Evolutionary conservation across 2,888 invertebrate genomes (phyloP), one percentile per base, ranked within the genome.

Genomic region (Lottia gigantea): DNA sequence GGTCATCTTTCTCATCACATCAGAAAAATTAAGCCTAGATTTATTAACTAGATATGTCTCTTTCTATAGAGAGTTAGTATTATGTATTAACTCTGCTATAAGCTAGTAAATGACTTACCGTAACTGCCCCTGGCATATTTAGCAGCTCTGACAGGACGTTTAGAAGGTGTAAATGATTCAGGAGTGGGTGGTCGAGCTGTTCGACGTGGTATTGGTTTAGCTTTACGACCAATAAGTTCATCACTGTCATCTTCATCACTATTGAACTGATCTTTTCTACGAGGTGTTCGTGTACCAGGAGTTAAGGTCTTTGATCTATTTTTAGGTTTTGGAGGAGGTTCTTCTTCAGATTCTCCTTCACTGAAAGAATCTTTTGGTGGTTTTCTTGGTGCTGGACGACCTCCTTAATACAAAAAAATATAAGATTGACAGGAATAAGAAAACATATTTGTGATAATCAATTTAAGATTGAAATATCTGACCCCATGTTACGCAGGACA

Each of bases 121-220:
- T 84, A 84, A 67, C 83, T 84, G 66, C 78, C 82, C 67, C 81
- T 71, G 62, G 82, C 80, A 47, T 76, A 78, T 47, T 80, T 75
- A 16, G 83, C 84, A 49, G 80, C 80, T 62, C 84, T 74, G 4
- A 78, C 73, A 8, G 82, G 79, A 31, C 82, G 73, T 65, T 70
- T 71, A 14, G 66, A 25, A 64, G 67, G 63, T 12, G 66, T 46
- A 15, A 45, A 46, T 2, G 61, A 31, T 8, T n/a, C 71, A 6
- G 66, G 49, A n/a, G 65, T 71, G 1, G 67, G 25, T n/a, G 71
- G 64, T 15, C 68, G 67, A 47, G 63, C 25, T 15, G 63, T 45
- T 46, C 63, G 68, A 46, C 64, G 68, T 46, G 62, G 55, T 62
- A 26, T 55, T 26, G 46, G 25, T 40, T 47, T 66, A 40, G 62